phyloP scores from a whole-genome alignment of 2,797 vertebrate species.

The Neosilurus hyrtlii region DNA sequence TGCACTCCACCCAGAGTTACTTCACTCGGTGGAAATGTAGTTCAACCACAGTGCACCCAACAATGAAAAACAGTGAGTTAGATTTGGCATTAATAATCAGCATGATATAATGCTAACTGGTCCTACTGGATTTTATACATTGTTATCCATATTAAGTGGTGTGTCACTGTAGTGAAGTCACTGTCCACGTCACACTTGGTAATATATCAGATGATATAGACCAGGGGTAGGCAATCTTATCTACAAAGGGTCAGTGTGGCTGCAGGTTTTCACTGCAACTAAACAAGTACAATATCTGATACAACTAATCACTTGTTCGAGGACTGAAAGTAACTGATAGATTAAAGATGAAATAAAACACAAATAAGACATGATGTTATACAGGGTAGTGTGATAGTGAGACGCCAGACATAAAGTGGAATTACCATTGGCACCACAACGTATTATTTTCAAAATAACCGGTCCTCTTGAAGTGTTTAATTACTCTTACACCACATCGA shows the following conservation, averaged over 20 bases:
- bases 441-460: neutral
- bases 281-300: neutral
- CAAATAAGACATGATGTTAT: neutral
- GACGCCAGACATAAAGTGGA: neutral
- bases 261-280: neutral
- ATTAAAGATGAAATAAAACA: neutral
- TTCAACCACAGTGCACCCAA: conserved; percentile 2
- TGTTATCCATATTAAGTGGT: conserved; percentile 8
- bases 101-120: conserved; percentile 22
- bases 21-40: conserved; percentile 22
- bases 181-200: neutral
- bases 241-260: neutral
- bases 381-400: neutral
- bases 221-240: neutral
- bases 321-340: neutral
- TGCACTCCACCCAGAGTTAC: conserved; percentile 11
- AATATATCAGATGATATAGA: neutral
- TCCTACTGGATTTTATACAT: neutral
- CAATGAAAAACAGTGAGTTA: conserved; percentile 1
- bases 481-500: neutral
- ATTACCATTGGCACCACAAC: neutral
- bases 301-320: conserved; percentile 1
- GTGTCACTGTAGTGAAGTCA: neutral
- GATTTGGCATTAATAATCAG: neutral
- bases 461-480: neutral